A percentile compares a stretch with the other conserved stretches of the same genome.
These are phyloP conservation scores for Zaprionus kolodkinae DNA, from an alignment of 1,140 invertebrate species.

Conservation along the genomic window DNA sequence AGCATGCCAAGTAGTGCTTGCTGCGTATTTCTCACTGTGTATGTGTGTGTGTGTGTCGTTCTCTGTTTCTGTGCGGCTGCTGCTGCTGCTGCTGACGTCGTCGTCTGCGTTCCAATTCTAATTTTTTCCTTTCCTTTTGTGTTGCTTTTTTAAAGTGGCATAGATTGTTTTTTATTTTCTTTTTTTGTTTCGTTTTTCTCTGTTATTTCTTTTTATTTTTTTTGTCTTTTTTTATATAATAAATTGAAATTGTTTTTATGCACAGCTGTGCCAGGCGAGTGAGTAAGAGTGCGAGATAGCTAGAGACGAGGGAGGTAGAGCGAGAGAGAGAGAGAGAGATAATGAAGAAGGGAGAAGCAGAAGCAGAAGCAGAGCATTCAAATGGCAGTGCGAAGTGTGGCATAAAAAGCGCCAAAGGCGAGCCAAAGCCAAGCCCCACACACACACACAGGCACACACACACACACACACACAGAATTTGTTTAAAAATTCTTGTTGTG, in stretches of 20 bases:
- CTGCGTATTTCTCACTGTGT: conserved; percentile 4
- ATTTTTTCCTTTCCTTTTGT: conserved; percentile 46
- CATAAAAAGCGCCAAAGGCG: conserved; percentile 41
- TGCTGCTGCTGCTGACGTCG: conserved; percentile 43
- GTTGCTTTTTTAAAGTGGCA: conserved; percentile 57
- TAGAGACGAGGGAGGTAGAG: neutral
- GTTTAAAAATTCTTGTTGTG: conserved; percentile 15
- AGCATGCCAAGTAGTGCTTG: neutral
- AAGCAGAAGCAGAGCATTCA: conserved; percentile 17
- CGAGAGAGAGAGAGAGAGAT: conserved; percentile 11
- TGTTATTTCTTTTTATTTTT: neutral
- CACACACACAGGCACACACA: conserved; percentile 21
- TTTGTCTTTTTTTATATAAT: conserved; percentile 45
- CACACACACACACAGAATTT: conserved; percentile 27
- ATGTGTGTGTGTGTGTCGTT: conserved; percentile 31
- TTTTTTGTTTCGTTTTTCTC: conserved; percentile 1
- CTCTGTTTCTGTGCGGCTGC: conserved; percentile 11
- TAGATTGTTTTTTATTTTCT: conserved; percentile 41
- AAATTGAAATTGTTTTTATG: conserved; percentile 52
- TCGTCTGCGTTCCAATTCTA: conserved; percentile 56
- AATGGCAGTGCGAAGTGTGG: conserved; percentile 26
- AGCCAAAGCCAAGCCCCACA: conserved; percentile 28
- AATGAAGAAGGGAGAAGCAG: neutral
- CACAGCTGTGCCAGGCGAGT: conserved; percentile 34
- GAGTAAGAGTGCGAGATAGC: neutral